These are phyloP conservation scores for Coenonympha arcania DNA, from an alignment of 2,888 invertebrate species.

Conservation along the genomic window DNA sequence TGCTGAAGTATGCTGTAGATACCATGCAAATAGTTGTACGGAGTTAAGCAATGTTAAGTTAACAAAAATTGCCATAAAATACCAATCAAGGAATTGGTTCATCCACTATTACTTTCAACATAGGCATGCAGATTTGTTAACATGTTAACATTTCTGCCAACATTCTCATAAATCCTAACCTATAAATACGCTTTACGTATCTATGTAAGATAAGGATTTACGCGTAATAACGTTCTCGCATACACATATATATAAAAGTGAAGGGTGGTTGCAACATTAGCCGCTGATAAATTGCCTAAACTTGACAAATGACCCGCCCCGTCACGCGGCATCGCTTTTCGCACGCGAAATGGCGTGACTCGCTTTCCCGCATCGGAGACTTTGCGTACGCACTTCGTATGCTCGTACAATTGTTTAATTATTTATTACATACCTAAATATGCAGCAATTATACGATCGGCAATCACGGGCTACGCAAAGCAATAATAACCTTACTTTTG, in stretches of 20 bases:
- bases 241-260: conserved; percentile 23
- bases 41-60: no score
- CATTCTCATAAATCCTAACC: neutral
- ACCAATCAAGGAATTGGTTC: no score
- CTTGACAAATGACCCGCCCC: conserved; percentile 35
- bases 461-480: neutral
- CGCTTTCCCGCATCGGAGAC: conserved; percentile 17
- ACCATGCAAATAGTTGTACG: no score
- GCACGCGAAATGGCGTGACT: conserved; percentile 41
- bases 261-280: conserved; percentile 23
- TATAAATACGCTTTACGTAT: no score
- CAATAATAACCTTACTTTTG: no score
- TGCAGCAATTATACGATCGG: neutral
- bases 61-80: no score
- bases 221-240: conserved; percentile 14
- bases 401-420: conserved; percentile 16
- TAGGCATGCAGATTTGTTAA: no score
- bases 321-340: conserved; percentile 21
- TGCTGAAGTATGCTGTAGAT: no score
- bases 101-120: no score
- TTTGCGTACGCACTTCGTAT: conserved; percentile 11
- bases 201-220: conserved; percentile 1
- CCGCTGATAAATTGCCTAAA: conserved; percentile 28
- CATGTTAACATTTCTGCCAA: no score
- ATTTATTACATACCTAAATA: conserved; percentile 18